A percentile compares a stretch with the other conserved stretches of the same genome.
Conservation (phyloP, 2,797 vertebrate species). For the Scomberomorus guttatus region DNA sequence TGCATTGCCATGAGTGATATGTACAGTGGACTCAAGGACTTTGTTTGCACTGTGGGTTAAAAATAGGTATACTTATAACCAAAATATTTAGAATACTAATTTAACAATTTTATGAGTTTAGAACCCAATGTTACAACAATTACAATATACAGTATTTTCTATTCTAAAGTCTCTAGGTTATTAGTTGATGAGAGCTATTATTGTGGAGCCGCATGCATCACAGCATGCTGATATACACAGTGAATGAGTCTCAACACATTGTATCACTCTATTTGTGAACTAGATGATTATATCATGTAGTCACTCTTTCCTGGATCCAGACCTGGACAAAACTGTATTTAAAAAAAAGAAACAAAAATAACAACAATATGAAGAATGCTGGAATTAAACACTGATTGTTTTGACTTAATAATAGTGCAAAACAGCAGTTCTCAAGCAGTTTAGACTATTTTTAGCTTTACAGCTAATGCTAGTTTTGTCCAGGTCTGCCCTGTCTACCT, state of each 20-base stretch:
- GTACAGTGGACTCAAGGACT: constrained; percentile 12
- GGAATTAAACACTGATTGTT: background rate
- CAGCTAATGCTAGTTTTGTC: constrained; percentile 26
- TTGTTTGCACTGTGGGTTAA: constrained; percentile 34
- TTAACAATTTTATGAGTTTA: background rate
- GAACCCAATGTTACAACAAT: background rate
- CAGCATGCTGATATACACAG: background rate
- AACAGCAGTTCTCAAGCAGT: background rate
- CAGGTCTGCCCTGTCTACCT: constrained; percentile 67
- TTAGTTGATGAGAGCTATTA: background rate
- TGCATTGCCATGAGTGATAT: constrained; percentile 39
- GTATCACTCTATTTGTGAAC: background rate
- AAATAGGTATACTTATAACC: constrained; percentile 20
- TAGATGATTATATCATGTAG: background rate
- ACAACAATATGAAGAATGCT: background rate
- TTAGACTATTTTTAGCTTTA: background rate
- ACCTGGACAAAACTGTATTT: constrained; percentile 40
- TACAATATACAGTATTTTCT: background rate
- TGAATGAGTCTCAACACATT: background rate
- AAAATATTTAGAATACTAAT: background rate
- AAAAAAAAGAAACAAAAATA: background rate
- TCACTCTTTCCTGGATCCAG: background rate
- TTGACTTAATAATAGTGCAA: background rate
- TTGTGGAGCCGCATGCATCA: constrained; percentile 10
- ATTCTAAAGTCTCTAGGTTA: background rate